These are phyloP conservation scores for Doryteuthis pealeii DNA, from an alignment of 1,140 invertebrate species.

Conservation along the genomic window DNA sequence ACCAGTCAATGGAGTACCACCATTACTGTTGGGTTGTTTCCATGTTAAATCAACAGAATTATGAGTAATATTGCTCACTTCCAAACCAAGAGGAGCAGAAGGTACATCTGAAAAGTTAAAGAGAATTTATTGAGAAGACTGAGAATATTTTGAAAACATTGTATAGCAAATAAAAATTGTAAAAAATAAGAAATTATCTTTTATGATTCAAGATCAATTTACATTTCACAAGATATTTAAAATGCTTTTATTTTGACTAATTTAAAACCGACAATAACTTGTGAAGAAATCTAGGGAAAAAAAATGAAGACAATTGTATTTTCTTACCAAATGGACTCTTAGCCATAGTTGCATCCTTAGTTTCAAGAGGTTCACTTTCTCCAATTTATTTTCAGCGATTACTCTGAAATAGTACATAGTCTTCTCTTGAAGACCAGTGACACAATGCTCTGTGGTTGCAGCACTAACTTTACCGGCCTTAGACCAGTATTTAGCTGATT, in stretches of 20 bases:
- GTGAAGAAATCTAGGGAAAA: no score
- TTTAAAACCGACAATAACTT: no score
- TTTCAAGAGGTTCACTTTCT: constrained; percentile 83
- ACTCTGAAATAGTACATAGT: constrained; percentile 96
- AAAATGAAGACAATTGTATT: no score
- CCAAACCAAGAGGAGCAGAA: constrained; percentile 82
- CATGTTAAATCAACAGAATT: constrained; percentile 44
- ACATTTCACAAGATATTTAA: no score
- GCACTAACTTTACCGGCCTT: constrained; percentile 65
- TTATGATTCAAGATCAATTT: no score
- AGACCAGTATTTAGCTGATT: constrained; percentile 82
- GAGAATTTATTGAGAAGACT: no score
- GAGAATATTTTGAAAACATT: no score
- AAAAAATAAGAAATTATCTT: no score
- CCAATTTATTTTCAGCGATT: constrained; percentile 97
- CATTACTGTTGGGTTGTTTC: constrained; percentile 49
- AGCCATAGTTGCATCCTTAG: constrained; percentile 75
- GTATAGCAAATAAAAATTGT: no score
- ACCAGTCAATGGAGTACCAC: constrained; percentile 45
- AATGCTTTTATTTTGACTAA: no score
- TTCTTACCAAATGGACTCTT: constrained; percentile 92
- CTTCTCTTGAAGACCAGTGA: constrained; percentile 82
- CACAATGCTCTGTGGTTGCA: constrained; percentile 69
- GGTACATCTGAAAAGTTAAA: constrained; percentile 62
- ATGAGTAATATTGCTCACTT: constrained; percentile 54